phyloP scores from a whole-genome alignment of 1,140 invertebrate species.

The Antheraea mylitta region DNA sequence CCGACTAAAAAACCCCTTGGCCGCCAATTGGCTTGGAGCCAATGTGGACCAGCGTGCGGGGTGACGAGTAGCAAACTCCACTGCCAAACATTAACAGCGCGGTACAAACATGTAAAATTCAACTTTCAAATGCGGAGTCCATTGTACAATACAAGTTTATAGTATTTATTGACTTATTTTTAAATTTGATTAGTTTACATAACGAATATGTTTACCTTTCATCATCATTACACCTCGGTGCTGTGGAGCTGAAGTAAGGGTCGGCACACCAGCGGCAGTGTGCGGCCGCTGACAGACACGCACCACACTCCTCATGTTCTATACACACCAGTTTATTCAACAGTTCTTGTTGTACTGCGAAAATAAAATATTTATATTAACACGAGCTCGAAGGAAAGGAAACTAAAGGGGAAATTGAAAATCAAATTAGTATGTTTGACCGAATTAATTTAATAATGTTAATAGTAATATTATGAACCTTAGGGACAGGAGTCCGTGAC shows the following conservation, averaged over 20 bases:
- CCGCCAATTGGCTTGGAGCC: no score
- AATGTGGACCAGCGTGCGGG: no score
- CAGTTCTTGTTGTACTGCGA: constrained; percentile 50
- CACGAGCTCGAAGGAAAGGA: neutral
- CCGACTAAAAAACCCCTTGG: no score
- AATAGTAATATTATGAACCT: neutral
- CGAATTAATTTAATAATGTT: neutral
- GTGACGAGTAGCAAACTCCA: no score
- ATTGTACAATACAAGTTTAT: neutral
- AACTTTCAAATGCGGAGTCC: no score
- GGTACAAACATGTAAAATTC: no score
- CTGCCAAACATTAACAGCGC: no score
- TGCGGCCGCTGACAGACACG: constrained; percentile 56
- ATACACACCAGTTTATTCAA: constrained; percentile 65
- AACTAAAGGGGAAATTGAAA: neutral
- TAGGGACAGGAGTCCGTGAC: neutral
- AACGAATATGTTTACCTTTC: constrained; percentile 60
- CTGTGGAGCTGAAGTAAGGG: constrained; percentile 53
- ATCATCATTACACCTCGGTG: constrained; percentile 60
- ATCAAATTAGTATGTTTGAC: neutral
- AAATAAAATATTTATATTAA: constrained; percentile 1
- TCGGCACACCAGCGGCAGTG: constrained; percentile 73
- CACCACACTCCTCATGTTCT: constrained; percentile 62
- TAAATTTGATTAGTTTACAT: no score
- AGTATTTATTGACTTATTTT: neutral